Evolutionary conservation across 1,140 invertebrate species (phyloP), one percentile per base, ranked within the genome.

Genomic region (Melipona quadrifasciata): DNA sequence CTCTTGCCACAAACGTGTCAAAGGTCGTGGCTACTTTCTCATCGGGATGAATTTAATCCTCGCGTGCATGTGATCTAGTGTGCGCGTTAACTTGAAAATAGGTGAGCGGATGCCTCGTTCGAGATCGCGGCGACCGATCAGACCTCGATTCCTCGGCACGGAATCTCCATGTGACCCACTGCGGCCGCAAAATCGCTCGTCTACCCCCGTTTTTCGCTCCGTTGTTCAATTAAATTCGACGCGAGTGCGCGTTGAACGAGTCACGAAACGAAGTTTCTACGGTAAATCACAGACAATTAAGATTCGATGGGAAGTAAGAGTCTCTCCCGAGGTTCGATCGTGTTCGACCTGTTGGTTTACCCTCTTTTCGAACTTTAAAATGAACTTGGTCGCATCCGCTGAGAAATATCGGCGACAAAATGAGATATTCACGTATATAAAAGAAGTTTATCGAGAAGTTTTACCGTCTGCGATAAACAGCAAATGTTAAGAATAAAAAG

Each of bases 1-100:
- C 87, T 87, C 77, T 55, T 65, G 24, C 76, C 64, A 55, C 51
- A 72, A 78, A 71, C 47, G 72, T 68, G 72, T 21, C 84, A 86
- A 89, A 89, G 88, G 84, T 89, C 84, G 75, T 58, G 68, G 82
- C 31, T 78, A 85, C 87, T 89, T 89, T 89, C 87, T 82, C 87
- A 81, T 64, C 51, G 77, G 27, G 31, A 51, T 85, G 70, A 85
- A 82, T 80, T 89, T 82, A 85, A 72, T 88, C 64, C 71, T 31
- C 47, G 51, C 19, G 72, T 47, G 31, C 31, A 61, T 64, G 72
- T 77, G 77, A 82, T 82, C 53, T 68, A 57, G 53, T 57, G 53
- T 68, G 51, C n/a, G 8, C 65, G 31, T 71, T 83, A 53, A 77
- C 17, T 65, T 39, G 51, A 17, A 55, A 80, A 80, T 79, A 74